phyloP scores from a whole-genome alignment of 2,113 vertebrate genomes.

The Dasypus novemcinctus region DNA sequence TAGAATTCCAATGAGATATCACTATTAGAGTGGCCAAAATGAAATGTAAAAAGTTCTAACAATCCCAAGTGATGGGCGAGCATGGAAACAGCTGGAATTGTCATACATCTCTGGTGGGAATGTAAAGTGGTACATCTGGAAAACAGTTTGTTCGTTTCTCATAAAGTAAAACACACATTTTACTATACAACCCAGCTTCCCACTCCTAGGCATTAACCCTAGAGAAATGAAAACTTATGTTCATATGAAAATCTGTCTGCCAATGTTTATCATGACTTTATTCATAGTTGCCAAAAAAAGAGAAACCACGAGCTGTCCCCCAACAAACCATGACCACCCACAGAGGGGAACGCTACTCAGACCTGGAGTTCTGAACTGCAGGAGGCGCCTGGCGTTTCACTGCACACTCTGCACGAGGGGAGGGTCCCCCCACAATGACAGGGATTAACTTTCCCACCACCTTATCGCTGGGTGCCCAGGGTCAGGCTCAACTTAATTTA shows the following conservation, averaged over 20 bases:
- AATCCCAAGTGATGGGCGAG: rapidly evolving
- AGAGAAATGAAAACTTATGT: background rate
- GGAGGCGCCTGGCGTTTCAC: background rate
- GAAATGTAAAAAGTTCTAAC: no score
- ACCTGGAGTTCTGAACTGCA: background rate
- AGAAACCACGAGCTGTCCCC: background rate
- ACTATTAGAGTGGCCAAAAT: background rate
- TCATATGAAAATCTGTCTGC: background rate
- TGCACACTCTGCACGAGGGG: rapidly evolving
- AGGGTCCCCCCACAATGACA: background rate
- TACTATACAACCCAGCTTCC: background rate
- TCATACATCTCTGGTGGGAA: no score
- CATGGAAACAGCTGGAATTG: background rate
- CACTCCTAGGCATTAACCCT: background rate
- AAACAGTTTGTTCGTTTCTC: background rate
- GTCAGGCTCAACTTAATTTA: background rate
- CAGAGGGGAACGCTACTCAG: background rate
- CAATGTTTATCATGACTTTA: background rate
- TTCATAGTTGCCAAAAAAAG: background rate
- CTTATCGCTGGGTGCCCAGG: background rate
- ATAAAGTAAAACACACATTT: background rate
- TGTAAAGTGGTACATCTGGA: no score
- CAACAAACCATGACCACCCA: background rate
- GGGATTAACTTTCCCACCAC: background rate
- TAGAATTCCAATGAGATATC: background rate